These are phyloP conservation scores for Enteromius thamalakanensis DNA, from an alignment of 2,797 vertebrate species.

Conservation along the genomic window DNA sequence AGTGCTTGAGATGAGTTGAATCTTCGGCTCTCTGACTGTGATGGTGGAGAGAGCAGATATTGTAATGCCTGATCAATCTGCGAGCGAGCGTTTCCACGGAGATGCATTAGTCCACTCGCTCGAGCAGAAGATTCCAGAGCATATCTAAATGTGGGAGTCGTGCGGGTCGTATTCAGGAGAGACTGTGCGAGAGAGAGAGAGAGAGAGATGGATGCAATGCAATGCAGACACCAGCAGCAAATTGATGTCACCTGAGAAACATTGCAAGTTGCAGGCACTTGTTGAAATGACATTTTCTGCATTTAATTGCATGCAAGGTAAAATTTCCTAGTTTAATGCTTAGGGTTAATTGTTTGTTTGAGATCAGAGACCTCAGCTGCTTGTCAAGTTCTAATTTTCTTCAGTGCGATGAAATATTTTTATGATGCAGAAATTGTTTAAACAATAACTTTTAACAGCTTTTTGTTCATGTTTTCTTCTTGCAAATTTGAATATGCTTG, in stretches of 20 bases:
- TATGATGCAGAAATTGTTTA: background rate
- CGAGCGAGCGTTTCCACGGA: slow-evolving; percentile 90
- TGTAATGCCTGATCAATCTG: slow-evolving; percentile 98
- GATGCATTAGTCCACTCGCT: slow-evolving; percentile 97
- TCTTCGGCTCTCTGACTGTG: slow-evolving; percentile 90
- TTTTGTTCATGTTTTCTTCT: background rate
- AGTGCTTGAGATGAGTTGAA: slow-evolving; percentile 91
- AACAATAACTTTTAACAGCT: background rate
- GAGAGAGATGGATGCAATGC: slow-evolving; percentile 65
- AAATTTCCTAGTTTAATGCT: background rate
- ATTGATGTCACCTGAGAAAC: slow-evolving; percentile 48
- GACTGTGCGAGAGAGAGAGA: slow-evolving; percentile 76
- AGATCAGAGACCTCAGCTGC: background rate
- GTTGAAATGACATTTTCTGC: too few relatives aligned
- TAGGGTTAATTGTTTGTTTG: background rate
- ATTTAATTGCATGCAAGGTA: background rate
- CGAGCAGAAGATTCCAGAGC: slow-evolving; percentile 87
- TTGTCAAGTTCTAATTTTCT: background rate
- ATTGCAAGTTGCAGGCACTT: background rate
- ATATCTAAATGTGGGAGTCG: slow-evolving; percentile 93
- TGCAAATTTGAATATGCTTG: background rate
- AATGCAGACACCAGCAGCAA: slow-evolving; percentile 57
- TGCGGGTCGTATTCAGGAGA: slow-evolving; percentile 83
- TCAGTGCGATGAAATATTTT: background rate
- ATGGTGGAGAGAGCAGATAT: slow-evolving; percentile 98